These are phyloP conservation scores for Cichlasoma orientale DNA, from an alignment of 2,797 vertebrate genomes.

Conservation along the genomic window DNA sequence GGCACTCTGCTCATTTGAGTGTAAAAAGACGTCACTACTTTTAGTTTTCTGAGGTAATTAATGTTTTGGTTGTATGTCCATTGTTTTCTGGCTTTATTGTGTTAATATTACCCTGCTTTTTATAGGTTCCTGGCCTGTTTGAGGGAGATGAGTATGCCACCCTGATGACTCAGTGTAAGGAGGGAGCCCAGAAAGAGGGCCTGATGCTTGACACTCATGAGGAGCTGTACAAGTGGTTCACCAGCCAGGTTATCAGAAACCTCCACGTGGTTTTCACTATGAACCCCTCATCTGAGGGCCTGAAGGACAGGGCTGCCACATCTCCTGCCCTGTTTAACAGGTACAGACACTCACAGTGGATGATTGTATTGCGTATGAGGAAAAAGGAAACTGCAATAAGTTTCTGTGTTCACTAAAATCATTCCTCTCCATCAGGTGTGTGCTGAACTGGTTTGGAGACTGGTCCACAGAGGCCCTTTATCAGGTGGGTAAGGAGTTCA, in stretches of 20 bases:
- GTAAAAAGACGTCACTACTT: background rate
- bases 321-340: constrained; percentile 99
- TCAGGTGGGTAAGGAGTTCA: constrained; percentile 99
- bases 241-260: constrained; percentile 98
- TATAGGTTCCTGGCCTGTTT: constrained; percentile 96
- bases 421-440: constrained; percentile 82
- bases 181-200: constrained; percentile 98
- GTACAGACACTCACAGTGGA: constrained; percentile 62
- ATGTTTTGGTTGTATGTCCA: background rate
- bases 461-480: constrained; percentile 99
- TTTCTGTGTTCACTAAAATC: background rate
- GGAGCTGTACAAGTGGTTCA: constrained; percentile 99
- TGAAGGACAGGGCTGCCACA: constrained; percentile 97
- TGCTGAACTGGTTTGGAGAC: constrained; percentile 99
- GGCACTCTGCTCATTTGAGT: background rate
- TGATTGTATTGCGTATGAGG: background rate
- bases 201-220: constrained; percentile 98
- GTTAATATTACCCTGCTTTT: background rate
- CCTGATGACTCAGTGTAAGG: constrained; percentile 98
- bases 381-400: background rate
- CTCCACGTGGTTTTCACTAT: constrained; percentile 99
- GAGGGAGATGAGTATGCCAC: constrained; percentile 98
- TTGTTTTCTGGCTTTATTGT: background rate
- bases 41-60: background rate
- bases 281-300: constrained; percentile 97